phyloP scores from a whole-genome alignment of 2,113 vertebrate genomes.

The Pachypanchax playfairii region DNA sequence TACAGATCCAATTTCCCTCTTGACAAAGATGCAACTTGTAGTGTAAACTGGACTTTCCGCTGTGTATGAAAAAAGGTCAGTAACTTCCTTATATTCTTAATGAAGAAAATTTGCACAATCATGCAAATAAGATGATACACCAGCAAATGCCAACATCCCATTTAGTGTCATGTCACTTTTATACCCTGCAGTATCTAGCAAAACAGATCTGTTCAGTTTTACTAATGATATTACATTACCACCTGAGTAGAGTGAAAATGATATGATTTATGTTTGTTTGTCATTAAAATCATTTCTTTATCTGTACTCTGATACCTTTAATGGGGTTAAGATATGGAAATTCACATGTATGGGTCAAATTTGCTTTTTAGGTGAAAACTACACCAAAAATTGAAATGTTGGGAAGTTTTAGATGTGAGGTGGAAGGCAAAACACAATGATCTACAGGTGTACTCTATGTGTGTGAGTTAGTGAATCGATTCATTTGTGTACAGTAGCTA shows the following conservation, averaged over 20 bases:
- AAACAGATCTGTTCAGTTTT: neutral
- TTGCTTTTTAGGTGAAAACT: neutral
- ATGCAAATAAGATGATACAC: conserved; percentile 32
- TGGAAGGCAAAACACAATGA: too few species aligned
- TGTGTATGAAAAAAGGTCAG: neutral
- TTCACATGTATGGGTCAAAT: neutral
- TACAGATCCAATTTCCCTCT: neutral
- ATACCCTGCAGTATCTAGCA: neutral
- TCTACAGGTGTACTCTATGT: too few species aligned
- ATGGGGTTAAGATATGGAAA: neutral
- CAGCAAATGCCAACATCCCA: neutral
- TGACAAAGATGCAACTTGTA: conserved; percentile 1
- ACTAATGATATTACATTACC: neutral
- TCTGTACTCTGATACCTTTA: neutral
- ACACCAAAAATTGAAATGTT: too few species aligned
- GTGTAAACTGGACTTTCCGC: conserved; percentile 6
- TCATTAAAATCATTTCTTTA: neutral
- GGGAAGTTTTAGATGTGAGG: too few species aligned
- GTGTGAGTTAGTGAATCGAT: neutral
- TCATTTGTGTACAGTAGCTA: neutral
- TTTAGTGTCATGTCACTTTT: neutral
- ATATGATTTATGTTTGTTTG: neutral
- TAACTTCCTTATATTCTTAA: conserved; percentile 33
- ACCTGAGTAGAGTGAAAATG: neutral
- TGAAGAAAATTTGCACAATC: conserved; percentile 33